phyloP scores from a whole-genome alignment of 2,888 invertebrate species.

The Actias luna region DNA sequence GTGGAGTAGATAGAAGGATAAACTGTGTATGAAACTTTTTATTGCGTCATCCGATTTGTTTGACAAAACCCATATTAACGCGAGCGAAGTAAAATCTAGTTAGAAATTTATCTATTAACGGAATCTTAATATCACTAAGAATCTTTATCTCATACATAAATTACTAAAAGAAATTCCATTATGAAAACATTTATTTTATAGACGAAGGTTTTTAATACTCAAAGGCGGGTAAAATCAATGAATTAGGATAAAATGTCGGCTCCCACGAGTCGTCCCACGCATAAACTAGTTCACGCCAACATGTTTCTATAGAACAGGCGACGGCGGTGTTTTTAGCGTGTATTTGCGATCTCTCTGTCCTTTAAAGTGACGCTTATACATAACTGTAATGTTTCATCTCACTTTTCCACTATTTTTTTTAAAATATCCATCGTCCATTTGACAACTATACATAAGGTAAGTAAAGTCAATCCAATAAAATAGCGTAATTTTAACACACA shows the following conservation, averaged over 20 bases:
- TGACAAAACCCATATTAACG: no score
- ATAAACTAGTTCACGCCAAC: conserved; percentile 53
- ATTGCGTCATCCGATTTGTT: no score
- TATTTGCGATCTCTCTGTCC: conserved; percentile 6
- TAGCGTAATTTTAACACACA: neutral
- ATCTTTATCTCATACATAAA: neutral
- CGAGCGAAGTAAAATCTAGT: no score
- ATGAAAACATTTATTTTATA: neutral
- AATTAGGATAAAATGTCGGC: conserved; percentile 41
- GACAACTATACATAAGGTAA: neutral
- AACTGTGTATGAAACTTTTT: no score
- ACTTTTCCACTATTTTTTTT: neutral
- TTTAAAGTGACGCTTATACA: conserved; percentile 11
- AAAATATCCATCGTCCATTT: neutral
- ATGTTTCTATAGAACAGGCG: conserved; percentile 43
- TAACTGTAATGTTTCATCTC: neutral
- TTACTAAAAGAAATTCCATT: neutral
- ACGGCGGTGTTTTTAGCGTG: conserved; percentile 26
- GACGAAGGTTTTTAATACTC: neutral
- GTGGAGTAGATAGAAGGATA: no score
- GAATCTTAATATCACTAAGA: no score
- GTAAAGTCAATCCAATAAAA: neutral
- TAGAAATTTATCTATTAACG: no score
- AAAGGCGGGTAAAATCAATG: conserved; percentile 37
- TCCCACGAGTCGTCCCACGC: conserved; percentile 55